phyloP scores from a whole-genome alignment of 1,140 invertebrate genomes.

The Wasmannia auropunctata region DNA sequence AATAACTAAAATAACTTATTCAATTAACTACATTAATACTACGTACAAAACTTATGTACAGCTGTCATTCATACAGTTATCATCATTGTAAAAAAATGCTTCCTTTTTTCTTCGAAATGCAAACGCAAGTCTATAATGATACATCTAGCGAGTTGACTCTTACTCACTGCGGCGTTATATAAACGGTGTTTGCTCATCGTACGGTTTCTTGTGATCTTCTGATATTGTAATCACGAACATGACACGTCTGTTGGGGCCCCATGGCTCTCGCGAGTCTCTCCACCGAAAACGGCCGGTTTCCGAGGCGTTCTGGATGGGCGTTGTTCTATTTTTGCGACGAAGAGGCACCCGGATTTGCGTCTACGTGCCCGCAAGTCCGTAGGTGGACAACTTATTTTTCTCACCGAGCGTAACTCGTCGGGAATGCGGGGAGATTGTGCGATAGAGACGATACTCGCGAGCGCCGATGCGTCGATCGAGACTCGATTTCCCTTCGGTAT shows the following conservation, averaged over 20 bases:
- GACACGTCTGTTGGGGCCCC: not conserved
- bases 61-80: too few relatives aligned
- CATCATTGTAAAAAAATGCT: too few relatives aligned
- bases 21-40: too few relatives aligned
- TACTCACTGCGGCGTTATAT: too few relatives aligned
- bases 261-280: not conserved
- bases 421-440: slow-evolving; percentile 31
- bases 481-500: not conserved
- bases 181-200: not conserved
- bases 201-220: not conserved
- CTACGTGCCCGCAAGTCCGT: not conserved
- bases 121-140: too few relatives aligned
- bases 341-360: slow-evolving; percentile 2
- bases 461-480: slow-evolving; percentile 19
- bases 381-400: slow-evolving; percentile 38
- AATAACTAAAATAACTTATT: too few relatives aligned
- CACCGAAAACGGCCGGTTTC: not conserved
- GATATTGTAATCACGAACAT: not conserved
- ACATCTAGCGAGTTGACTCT: too few relatives aligned
- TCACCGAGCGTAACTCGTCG: slow-evolving; percentile 45
- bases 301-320: slow-evolving; percentile 9
- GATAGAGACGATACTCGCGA: slow-evolving; percentile 33
- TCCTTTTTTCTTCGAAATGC: too few relatives aligned
- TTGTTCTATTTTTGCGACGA: slow-evolving; percentile 40
- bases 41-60: too few relatives aligned